Base-by-base conservation (phyloP, 2,113 vertebrate genomes). In the Tenrec ecaudatus region DNA sequence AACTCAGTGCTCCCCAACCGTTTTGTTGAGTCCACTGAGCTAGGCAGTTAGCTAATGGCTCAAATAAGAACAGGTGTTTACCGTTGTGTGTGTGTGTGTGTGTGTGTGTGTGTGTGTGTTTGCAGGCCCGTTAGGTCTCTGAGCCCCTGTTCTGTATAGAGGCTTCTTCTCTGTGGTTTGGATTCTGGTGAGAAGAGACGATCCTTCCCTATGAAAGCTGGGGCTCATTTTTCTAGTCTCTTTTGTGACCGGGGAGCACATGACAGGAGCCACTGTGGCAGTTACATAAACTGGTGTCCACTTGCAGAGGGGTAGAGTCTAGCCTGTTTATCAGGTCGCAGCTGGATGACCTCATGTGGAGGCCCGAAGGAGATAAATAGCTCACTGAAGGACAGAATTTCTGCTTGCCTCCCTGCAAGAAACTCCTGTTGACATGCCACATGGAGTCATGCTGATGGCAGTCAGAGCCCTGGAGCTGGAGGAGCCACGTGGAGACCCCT, bases 61-160 rank as follows among this genome's bases (percentile, higher is more conserved):
- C 53, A 86, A 88, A 91, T 89, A 85, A 80, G 93, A 82, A 27
- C 62, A 80, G 64, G n/a, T 27, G 31, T 73, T 73, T 73, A 8
- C 47, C 47, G 9, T 53, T 53, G 47, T 53, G 47, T 53, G n/a
- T 71, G 17, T 71, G 12, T 69, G 31, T 69, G 3, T 69, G 9
- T 53, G 47, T 53, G 47, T 53, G n/a, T 71, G 17, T 71, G 12
- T 69, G 31, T 69, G 3, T 69, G 3, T 40, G 7, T 40, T 7
- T 40, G 40, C 7, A 40, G 40, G 40, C 40, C 40, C 40, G 40
- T 68, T 68, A 16, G 11, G 15, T 69, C 40, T 71, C 77, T 82
- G 68, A 64, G 8, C 40, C 83, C 47, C 60, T 23, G 77, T 90
- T 66, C 33, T 87, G 2, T 89, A 23, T 87, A 62, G 85, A 80